Evolutionary conservation across 2,888 invertebrate species (phyloP), one percentile per base, ranked within the genome.

Genomic region (Resseliella maxima): DNA sequence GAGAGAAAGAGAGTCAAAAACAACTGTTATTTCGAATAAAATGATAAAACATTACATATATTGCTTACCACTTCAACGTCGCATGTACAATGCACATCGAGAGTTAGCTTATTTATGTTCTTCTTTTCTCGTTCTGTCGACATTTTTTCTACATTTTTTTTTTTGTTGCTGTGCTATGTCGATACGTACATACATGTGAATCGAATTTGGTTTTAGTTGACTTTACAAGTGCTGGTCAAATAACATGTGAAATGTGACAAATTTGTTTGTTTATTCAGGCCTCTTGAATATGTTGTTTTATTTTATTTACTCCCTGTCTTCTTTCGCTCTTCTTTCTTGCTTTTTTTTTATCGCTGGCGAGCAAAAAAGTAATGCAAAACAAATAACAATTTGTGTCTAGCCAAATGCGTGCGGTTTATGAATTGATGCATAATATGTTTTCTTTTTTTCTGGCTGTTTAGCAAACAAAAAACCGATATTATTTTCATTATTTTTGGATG

Each of bases 251-350:
- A 72, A 72, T 72, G 72, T 72, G 72, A 72, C 72, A 72, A n/a
- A 72, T 72, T 72, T 72, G 72, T 72, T 72, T 72, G 72, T 72
- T 72, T 72, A 72, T 72, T 72, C 15, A 72, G 72, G 72, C 31
- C 72, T 72, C 15, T 50, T 50, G 46, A 18, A 6, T 59, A 24
- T 59, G n/a, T 59, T 27, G 31, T 72, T 72, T 31, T 31, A 15
- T 31, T 72, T 31, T 72, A 0, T 31, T 0, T 35, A 24, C n/a
- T 31, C 1, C 31, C 27, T 72, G 27, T 72, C 3, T 0, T 72
- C 18, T 10, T 31, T n/a, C n/a, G n/a, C n/a, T n/a, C n/a, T n/a
- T n/a, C n/a, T n/a, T n/a, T n/a, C n/a, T n/a, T 72, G 10, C 31
- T 27, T 3, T 72, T 27, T 0, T 31, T 31, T 31, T 10, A 15